Evolutionary conservation across 2,113 vertebrate species (phyloP).

Genomic region (Lepidothrix coronata): DNA sequence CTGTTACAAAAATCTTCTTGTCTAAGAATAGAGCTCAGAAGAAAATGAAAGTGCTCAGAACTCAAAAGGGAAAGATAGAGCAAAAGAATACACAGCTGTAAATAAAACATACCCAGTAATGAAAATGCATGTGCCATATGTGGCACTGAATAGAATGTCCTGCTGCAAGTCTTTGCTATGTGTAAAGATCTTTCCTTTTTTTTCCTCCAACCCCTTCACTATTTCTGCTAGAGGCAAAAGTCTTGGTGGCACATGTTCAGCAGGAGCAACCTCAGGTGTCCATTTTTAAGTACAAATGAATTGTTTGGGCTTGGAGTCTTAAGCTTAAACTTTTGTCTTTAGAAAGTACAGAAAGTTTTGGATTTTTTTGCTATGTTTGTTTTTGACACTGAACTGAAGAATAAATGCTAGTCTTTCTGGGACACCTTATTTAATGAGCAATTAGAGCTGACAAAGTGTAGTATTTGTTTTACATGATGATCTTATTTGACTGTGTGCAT

Average conservation of each 20-base stretch:
- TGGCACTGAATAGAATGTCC: background rate
- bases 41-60: slow-evolving; percentile 5
- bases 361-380: background rate
- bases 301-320: background rate
- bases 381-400: background rate
- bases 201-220: background rate
- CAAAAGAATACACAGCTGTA: background rate
- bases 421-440: background rate
- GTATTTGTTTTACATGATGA: background rate
- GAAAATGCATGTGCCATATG: background rate
- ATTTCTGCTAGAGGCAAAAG: background rate
- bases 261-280: background rate
- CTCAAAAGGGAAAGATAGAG: background rate
- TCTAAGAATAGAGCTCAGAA: background rate
- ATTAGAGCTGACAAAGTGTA: background rate
- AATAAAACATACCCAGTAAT: background rate
- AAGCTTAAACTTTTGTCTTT: background rate
- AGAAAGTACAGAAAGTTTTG: background rate
- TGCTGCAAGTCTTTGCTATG: background rate
- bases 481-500: background rate
- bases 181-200: background rate
- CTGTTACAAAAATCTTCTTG: background rate
- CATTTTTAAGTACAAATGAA: background rate
- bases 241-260: background rate
- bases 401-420: background rate